These are phyloP conservation scores for Fulmarus glacialis DNA, from an alignment of 2,113 vertebrate species.

Conservation along the genomic window DNA sequence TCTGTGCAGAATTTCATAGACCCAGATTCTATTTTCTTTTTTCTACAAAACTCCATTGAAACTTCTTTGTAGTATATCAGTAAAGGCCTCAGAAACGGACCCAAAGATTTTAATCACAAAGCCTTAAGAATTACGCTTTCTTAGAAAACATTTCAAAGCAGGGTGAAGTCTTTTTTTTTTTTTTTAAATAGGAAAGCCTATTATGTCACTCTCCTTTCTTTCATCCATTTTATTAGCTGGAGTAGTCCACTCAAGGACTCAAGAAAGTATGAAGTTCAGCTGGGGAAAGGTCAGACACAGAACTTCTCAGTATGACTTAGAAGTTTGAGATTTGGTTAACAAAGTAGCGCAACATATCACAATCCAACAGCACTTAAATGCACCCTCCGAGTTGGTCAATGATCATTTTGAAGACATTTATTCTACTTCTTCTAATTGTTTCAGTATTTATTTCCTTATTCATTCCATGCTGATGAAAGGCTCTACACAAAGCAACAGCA, in stretches of 20 bases:
- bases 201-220: not conserved
- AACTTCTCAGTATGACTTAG: not conserved
- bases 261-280: not conserved
- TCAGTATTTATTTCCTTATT: slow-evolving; percentile 33
- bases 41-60: not conserved
- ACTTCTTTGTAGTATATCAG: not conserved
- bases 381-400: not conserved
- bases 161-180: not conserved
- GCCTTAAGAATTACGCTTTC: not conserved
- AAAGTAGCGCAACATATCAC: not conserved
- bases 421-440: not conserved
- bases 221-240: not conserved
- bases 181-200: not conserved
- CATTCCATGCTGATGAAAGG: not conserved
- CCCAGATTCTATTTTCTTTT: not conserved
- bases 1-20: not conserved
- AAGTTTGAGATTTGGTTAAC: not conserved
- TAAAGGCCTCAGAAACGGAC: not conserved
- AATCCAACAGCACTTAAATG: not conserved
- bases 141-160: not conserved
- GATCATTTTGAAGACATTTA: not conserved
- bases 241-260: not conserved
- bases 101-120: not conserved
- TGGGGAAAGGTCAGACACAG: not conserved
- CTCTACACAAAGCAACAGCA: not conserved